Conservation (phyloP, 2,888 invertebrate species). For the Drosophila percnosoma region DNA sequence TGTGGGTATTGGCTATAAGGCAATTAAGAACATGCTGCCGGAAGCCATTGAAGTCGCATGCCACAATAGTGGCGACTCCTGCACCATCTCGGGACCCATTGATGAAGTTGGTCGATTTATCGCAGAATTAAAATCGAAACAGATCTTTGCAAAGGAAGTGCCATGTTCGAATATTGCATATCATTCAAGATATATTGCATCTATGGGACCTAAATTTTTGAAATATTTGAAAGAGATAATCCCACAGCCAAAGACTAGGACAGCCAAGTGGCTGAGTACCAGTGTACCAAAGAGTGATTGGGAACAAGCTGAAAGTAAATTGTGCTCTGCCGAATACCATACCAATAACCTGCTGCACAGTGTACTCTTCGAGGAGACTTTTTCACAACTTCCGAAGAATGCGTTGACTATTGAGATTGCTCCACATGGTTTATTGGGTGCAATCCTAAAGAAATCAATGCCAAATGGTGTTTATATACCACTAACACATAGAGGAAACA, state of each 20-base stretch:
- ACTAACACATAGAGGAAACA: conserved; percentile 87
- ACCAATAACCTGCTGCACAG: conserved; percentile 91
- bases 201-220: conserved; percentile 88
- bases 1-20: conserved; percentile 88
- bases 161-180: conserved; percentile 95
- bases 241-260: conserved; percentile 88
- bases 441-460: conserved; percentile 88
- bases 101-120: conserved; percentile 89
- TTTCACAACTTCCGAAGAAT: conserved; percentile 87
- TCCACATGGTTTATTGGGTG: conserved; percentile 89
- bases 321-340: conserved; percentile 93
- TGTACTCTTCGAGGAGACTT: conserved; percentile 88
- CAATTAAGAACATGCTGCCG: conserved; percentile 88
- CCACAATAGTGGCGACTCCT: conserved; percentile 93
- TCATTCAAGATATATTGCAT: conserved; percentile 93
- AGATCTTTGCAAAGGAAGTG: conserved; percentile 93
- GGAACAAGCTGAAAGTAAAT: conserved; percentile 88
- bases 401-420: conserved; percentile 89
- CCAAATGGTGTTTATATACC: conserved; percentile 87
- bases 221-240: conserved; percentile 88
- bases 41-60: conserved; percentile 93
- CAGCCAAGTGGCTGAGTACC: conserved; percentile 93
- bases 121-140: conserved; percentile 88
- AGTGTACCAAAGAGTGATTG: conserved; percentile 91
- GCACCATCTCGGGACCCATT: conserved; percentile 95